Conservation (phyloP, 2,888 invertebrate species). For the Phrixothrix hirtus region DNA sequence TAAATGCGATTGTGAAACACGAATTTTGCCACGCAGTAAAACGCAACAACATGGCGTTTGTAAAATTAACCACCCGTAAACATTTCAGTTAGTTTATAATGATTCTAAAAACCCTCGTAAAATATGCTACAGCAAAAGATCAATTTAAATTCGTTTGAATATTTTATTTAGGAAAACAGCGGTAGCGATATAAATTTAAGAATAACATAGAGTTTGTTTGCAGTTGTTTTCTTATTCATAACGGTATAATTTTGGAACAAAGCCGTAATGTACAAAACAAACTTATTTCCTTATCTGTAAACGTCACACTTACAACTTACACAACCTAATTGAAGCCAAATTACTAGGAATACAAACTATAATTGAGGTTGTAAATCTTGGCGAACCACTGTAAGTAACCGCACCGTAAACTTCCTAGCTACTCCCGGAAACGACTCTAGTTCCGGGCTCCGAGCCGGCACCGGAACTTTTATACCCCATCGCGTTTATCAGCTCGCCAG, state of each 20-base stretch:
- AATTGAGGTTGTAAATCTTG: slow-evolving; percentile 34
- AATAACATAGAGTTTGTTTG: too few species aligned
- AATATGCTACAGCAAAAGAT: background rate
- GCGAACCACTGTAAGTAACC: slow-evolving; percentile 36
- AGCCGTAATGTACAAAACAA: background rate
- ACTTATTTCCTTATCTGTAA: background rate
- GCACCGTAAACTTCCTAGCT: slow-evolving; percentile 41
- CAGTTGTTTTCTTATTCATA: background rate
- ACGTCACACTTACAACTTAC: slow-evolving; percentile 11
- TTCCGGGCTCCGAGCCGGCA: slow-evolving; percentile 45
- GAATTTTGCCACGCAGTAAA: too few species aligned
- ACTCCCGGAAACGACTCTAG: slow-evolving; percentile 47
- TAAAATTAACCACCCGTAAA: too few species aligned
- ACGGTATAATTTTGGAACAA: background rate
- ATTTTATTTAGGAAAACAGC: too few species aligned
- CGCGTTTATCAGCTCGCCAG: slow-evolving; percentile 42
- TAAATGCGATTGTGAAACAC: too few species aligned
- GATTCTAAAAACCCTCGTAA: background rate
- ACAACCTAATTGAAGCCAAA: slow-evolving; percentile 25
- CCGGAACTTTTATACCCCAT: slow-evolving; percentile 47
- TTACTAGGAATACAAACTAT: slow-evolving; percentile 29
- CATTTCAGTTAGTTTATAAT: too few species aligned
- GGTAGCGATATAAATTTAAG: too few species aligned
- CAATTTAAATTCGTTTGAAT: background rate
- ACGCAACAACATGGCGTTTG: too few species aligned